Percentiles rank a stretch among this genome's conserved stretches.
These are phyloP conservation scores for Dasyornis broadbenti DNA, from an alignment of 2,113 vertebrate genomes.

Conservation along the genomic window DNA sequence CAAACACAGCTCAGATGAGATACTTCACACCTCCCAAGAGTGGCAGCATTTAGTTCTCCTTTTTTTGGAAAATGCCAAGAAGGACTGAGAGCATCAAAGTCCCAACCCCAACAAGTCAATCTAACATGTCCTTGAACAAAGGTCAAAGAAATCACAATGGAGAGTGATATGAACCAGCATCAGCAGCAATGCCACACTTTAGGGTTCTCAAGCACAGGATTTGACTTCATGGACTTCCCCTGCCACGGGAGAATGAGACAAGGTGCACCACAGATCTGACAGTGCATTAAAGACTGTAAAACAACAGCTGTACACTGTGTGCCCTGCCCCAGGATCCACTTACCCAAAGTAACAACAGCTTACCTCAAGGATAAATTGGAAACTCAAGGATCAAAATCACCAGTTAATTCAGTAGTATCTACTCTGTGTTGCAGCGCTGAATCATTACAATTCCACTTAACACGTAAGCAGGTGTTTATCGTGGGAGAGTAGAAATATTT, in stretches of 20 bases:
- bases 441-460: neutral
- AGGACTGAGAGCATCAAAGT: neutral
- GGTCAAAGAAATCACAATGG: neutral
- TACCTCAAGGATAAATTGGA: neutral
- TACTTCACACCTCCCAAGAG: neutral
- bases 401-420: constrained; percentile 5
- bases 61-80: neutral
- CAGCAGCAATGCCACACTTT: neutral
- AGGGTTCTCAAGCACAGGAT: neutral
- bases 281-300: neutral
- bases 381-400: constrained; percentile 4
- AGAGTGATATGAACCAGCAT: neutral
- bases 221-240: neutral
- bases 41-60: neutral
- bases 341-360: neutral
- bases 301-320: neutral
- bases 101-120: neutral
- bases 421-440: neutral
- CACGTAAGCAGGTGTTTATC: neutral
- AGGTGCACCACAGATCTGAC: neutral
- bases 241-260: neutral
- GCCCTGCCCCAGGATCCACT: neutral
- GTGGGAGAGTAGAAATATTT: neutral
- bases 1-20: neutral
- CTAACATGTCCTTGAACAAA: neutral